These are phyloP conservation scores for Augochlora pura DNA, from an alignment of 1,140 invertebrate species.

Conservation along the genomic window DNA sequence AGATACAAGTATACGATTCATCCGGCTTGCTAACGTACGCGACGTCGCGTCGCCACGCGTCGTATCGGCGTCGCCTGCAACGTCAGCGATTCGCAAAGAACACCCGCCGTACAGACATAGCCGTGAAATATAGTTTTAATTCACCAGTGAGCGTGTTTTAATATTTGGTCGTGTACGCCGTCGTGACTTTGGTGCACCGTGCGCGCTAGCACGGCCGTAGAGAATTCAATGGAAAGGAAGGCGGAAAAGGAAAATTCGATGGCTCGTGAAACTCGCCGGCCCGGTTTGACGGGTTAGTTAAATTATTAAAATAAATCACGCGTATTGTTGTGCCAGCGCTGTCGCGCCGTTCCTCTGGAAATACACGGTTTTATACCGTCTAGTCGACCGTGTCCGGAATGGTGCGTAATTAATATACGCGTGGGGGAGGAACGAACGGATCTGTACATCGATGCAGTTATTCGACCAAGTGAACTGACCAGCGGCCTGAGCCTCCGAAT, in stretches of 20 bases:
- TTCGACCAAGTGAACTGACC: constrained; percentile 24
- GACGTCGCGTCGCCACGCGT: neutral
- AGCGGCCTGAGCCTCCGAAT: neutral
- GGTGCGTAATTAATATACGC: constrained; percentile 41
- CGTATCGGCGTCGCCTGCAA: neutral
- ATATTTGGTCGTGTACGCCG: constrained; percentile 60
- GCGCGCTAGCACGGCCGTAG: neutral
- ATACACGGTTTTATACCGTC: constrained; percentile 43
- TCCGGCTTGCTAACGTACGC: constrained; percentile 24
- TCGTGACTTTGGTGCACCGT: constrained; percentile 5
- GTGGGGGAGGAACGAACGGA: neutral
- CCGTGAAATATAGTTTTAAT: constrained; percentile 75
- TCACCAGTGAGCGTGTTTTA: constrained; percentile 67
- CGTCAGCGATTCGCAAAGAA: constrained; percentile 11
- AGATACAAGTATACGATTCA: neutral
- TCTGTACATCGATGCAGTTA: constrained; percentile 20
- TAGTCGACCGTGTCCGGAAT: constrained; percentile 25
- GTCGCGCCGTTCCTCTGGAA: constrained; percentile 66
- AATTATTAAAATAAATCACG: constrained; percentile 77
- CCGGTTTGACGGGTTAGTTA: constrained; percentile 67
- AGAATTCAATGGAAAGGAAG: neutral
- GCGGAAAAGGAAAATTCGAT: constrained; percentile 10
- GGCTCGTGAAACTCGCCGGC: neutral
- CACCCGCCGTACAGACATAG: constrained; percentile 49
- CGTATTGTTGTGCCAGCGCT: constrained; percentile 67